A percentile compares a stretch with the other conserved stretches of the same genome.
Evolutionary conservation across 2,797 vertebrate species (phyloP).

Genomic region (Lagorchestes hirsutus): DNA sequence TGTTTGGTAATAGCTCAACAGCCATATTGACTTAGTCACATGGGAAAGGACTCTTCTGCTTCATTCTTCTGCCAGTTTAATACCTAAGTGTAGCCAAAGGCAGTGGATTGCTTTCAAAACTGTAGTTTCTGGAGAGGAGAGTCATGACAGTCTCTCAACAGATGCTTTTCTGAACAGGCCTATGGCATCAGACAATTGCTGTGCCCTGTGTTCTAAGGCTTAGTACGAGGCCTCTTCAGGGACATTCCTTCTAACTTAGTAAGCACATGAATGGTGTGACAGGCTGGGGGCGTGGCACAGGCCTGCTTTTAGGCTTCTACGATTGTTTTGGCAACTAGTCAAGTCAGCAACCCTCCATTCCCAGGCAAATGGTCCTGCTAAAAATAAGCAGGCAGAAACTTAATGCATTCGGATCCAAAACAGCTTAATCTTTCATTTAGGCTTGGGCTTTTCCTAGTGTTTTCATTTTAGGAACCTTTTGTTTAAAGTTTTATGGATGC

Average conservation of each 20-base stretch:
- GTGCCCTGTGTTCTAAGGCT: neutral
- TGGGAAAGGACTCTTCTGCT: slow-evolving; percentile 23
- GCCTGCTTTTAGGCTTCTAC: slow-evolving; percentile 60
- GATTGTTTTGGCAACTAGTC: slow-evolving; percentile 64
- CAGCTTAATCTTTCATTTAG: slow-evolving; percentile 40
- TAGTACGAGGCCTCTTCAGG: neutral
- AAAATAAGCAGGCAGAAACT: slow-evolving; percentile 76
- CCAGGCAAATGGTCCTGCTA: slow-evolving; percentile 73
- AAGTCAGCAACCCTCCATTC: slow-evolving; percentile 63
- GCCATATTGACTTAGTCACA: slow-evolving; percentile 57
- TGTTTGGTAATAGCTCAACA: slow-evolving; percentile 23
- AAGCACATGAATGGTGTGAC: slow-evolving; percentile 34
- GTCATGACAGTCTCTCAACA: neutral
- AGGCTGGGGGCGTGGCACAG: slow-evolving; percentile 43
- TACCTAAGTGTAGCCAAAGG: slow-evolving; percentile 56
- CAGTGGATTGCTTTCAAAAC: neutral
- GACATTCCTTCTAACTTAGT: slow-evolving; percentile 28
- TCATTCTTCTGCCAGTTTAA: slow-evolving; percentile 45
- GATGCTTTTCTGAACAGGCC: neutral
- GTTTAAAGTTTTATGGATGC: neutral
- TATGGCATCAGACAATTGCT: neutral
- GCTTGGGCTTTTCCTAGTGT: slow-evolving; percentile 22
- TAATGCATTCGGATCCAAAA: slow-evolving; percentile 72
- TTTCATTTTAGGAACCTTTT: neutral
- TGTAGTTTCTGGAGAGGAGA: neutral